A percentile compares a stretch with the other conserved stretches of the same genome.
phyloP scores from a whole-genome alignment of 2,113 vertebrate species.

The Dasyprocta punctata region DNA sequence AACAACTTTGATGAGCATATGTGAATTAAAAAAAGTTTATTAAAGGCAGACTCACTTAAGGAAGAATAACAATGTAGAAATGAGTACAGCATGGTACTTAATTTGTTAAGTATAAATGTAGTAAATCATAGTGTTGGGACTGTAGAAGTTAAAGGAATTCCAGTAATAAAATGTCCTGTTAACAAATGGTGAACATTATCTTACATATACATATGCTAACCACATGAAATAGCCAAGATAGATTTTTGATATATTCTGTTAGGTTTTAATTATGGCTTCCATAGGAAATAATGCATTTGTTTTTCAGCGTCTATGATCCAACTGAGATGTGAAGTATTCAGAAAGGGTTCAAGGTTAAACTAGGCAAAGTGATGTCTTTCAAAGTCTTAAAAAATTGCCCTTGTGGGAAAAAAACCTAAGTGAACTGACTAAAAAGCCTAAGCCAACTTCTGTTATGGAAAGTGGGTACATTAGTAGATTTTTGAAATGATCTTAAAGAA shows the following conservation, averaged over 20 bases:
- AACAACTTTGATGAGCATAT: constrained; percentile 43
- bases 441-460: neutral
- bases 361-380: neutral
- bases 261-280: constrained; percentile 10
- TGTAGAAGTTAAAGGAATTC: neutral
- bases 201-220: neutral
- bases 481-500: constrained; percentile 55
- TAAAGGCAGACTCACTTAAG: constrained; percentile 35
- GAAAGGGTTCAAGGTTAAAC: neutral
- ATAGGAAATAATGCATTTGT: neutral
- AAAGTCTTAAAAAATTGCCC: constrained; percentile 15
- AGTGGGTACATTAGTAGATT: constrained; percentile 13
- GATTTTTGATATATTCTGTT: neutral
- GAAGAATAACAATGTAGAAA: constrained; percentile 50
- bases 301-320: neutral
- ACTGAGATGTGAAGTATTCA: neutral
- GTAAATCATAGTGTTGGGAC: constrained; percentile 32
- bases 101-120: constrained; percentile 46
- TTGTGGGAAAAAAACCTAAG: neutral
- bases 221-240: neutral
- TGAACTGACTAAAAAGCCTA: neutral
- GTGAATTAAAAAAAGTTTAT: constrained; percentile 55
- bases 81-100: constrained; percentile 40
- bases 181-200: constrained; percentile 29
- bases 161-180: neutral